phyloP scores from a whole-genome alignment of 2,113 vertebrate genomes.

The Mirza zaza region DNA sequence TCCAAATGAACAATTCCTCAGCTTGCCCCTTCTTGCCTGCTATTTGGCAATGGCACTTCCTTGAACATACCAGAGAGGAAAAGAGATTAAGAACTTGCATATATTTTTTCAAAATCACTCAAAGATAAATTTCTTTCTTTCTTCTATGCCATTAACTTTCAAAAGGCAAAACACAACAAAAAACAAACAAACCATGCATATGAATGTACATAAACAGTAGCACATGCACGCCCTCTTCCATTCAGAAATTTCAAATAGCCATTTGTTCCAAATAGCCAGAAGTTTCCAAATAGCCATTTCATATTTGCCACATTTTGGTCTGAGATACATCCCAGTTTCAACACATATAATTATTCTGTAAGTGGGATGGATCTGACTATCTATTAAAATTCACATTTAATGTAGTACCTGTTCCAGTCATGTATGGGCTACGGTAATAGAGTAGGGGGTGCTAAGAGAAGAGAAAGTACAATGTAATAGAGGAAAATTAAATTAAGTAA shows the following conservation, averaged over 20 bases:
- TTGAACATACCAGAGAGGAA: background rate
- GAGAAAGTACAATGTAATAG: background rate
- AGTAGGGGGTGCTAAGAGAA: background rate
- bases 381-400: background rate
- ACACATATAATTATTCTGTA: background rate
- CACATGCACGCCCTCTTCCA: rapidly evolving
- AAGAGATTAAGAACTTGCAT: background rate
- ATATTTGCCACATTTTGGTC: too few relatives aligned
- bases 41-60: background rate
- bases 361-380: too few relatives aligned
- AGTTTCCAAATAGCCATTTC: background rate
- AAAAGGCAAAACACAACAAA: background rate
- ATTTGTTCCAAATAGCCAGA: background rate
- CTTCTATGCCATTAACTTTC: background rate
- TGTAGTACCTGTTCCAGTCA: background rate
- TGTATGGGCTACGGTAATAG: rapidly evolving
- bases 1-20: background rate
- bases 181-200: background rate
- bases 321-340: background rate
- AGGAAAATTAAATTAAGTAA: background rate
- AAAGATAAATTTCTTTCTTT: background rate
- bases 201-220: background rate
- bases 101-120: background rate
- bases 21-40: background rate
- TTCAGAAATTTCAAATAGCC: background rate